These are phyloP conservation scores for Pogonocherus hispidulus DNA, from an alignment of 2,888 invertebrate genomes.

Conservation along the genomic window DNA sequence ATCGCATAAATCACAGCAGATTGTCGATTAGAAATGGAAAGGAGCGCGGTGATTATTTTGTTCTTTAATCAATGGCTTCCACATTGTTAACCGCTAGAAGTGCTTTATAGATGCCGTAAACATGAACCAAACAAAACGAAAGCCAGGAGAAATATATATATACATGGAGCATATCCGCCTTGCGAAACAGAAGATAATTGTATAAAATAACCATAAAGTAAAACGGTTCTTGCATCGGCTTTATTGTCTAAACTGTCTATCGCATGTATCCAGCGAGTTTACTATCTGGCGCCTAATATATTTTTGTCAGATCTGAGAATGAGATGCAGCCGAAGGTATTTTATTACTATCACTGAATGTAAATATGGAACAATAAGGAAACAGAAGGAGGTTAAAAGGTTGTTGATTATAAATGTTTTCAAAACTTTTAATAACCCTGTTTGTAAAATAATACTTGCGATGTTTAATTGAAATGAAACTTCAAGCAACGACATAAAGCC, in stretches of 20 bases:
- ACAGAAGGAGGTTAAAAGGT: no score
- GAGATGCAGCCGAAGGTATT: no score
- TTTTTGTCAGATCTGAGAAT: background rate
- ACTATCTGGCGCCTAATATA: background rate
- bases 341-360: background rate
- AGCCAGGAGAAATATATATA: slow-evolving; percentile 5
- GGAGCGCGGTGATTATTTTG: background rate
- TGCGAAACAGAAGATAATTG: slow-evolving; percentile 9
- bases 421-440: no score
- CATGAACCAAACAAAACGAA: slow-evolving; percentile 13
- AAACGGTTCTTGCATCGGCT: background rate
- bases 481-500: no score
- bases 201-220: slow-evolving; percentile 12
- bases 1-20: background rate
- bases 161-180: background rate
- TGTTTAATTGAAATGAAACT: no score
- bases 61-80: background rate
- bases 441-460: no score
- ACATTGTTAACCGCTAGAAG: background rate
- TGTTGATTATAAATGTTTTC: no score
- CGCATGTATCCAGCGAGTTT: background rate
- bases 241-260: background rate
- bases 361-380: no score
- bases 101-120: no score
- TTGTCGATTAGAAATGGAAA: slow-evolving; percentile 10